A percentile compares a stretch with the other conserved stretches of the same genome.
Conservation (phyloP, 2,888 invertebrate species). For the Actias luna region DNA sequence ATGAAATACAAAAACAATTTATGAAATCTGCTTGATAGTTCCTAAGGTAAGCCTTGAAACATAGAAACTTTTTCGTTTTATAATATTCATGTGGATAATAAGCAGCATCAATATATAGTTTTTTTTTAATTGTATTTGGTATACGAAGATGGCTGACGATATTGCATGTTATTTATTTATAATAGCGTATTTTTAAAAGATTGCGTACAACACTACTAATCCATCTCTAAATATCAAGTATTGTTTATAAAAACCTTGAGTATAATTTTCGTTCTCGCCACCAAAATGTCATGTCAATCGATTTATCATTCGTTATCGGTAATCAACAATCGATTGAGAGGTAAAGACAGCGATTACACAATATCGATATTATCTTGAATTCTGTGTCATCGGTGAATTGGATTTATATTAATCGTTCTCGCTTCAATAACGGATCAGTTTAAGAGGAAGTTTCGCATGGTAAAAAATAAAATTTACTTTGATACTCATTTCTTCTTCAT, state of each 20-base stretch:
- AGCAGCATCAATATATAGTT: too few species aligned
- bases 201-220: constrained; percentile 5
- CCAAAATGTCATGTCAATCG: constrained; percentile 16
- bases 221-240: constrained; percentile 6
- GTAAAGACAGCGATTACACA: constrained; percentile 28
- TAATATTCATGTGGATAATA: too few species aligned
- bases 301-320: constrained; percentile 24
- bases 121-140: too few species aligned
- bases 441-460: too few species aligned
- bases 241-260: constrained; percentile 5
- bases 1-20: too few species aligned
- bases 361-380: constrained; percentile 31
- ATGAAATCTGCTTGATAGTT: too few species aligned
- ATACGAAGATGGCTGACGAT: neutral
- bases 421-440: neutral
- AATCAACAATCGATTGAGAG: constrained; percentile 32
- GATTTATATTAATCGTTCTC: constrained; percentile 11
- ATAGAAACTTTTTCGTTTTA: too few species aligned
- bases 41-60: too few species aligned
- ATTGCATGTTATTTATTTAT: neutral
- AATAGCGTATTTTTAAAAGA: neutral
- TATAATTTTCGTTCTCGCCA: constrained; percentile 10
- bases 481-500: too few species aligned
- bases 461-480: too few species aligned
- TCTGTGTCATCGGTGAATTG: constrained; percentile 12